These are phyloP conservation scores for Kryptopterus vitreolus DNA, from an alignment of 2,797 vertebrate species.

Conservation along the genomic window DNA sequence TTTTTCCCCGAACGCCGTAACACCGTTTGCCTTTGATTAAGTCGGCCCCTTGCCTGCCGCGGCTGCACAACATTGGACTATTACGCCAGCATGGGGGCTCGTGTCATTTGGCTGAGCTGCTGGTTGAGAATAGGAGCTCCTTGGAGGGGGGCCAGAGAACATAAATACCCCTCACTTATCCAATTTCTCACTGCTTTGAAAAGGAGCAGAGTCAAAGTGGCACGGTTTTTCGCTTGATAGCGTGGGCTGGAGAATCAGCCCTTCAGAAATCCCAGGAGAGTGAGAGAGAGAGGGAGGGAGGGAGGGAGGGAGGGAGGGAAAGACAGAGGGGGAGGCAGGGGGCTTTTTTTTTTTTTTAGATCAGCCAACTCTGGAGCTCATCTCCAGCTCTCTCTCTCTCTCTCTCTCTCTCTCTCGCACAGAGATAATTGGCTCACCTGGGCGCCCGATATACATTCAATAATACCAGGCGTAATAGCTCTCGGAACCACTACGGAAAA, in stretches of 20 bases:
- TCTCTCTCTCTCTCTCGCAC: conserved; percentile 47
- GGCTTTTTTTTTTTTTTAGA: conserved; percentile 43
- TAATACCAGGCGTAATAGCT: conserved; percentile 51
- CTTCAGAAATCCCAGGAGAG: conserved; percentile 41
- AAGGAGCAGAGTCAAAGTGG: conserved; percentile 61
- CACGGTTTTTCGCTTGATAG: conserved; percentile 61
- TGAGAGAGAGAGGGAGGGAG: background rate
- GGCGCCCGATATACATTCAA: conserved; percentile 43
- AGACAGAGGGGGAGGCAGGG: conserved; percentile 24
- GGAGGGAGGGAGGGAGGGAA: background rate
- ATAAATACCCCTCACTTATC: conserved; percentile 65
- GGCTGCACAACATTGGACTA: conserved; percentile 50
- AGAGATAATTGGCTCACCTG: conserved; percentile 56
- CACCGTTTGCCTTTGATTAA: conserved; percentile 72
- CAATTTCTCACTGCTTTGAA: conserved; percentile 65
- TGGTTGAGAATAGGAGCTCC: conserved; percentile 46
- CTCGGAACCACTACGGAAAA: conserved; percentile 51
- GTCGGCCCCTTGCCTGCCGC: conserved; percentile 49
- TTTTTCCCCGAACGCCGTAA: conserved; percentile 55
- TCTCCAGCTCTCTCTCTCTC: conserved; percentile 48
- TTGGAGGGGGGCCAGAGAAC: conserved; percentile 55
- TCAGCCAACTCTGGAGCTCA: conserved; percentile 47
- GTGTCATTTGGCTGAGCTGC: conserved; percentile 52
- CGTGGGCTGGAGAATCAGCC: conserved; percentile 64
- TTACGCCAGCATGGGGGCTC: conserved; percentile 48